Conservation (phyloP, 2,797 vertebrate species). For the Lindbergichthys nudifrons region DNA sequence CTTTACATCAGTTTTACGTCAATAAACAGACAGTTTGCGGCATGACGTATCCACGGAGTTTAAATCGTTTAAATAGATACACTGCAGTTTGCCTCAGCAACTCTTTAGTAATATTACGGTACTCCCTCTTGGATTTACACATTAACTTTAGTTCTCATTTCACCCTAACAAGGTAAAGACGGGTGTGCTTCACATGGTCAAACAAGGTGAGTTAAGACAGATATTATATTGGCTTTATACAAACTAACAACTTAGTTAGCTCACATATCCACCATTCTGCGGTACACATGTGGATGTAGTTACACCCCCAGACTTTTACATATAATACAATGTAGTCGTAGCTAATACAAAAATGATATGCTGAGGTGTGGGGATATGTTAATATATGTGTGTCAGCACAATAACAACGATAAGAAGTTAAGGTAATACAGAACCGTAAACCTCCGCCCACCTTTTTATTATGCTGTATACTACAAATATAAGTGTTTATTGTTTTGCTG, state of each 20-base stretch:
- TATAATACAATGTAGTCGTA: background rate
- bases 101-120: fast-evolving
- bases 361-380: background rate
- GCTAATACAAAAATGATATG: background rate
- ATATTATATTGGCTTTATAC: background rate
- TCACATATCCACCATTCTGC: background rate
- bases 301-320: background rate
- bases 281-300: background rate
- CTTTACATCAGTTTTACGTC: conserved; percentile 39
- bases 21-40: conserved; percentile 13
- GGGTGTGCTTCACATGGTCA: background rate
- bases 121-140: fast-evolving
- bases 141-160: fast-evolving
- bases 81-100: background rate
- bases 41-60: conserved; percentile 7
- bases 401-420: background rate
- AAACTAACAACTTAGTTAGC: background rate
- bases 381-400: background rate
- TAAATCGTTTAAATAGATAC: conserved; percentile 53
- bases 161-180: background rate
- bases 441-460: background rate
- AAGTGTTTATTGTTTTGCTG: too few relatives aligned
- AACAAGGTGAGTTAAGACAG: conserved; percentile 29
- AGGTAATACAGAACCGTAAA: background rate
- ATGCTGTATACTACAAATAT: background rate